Conservation (phyloP, 2,888 invertebrate species). For the Brenthis ino region DNA sequence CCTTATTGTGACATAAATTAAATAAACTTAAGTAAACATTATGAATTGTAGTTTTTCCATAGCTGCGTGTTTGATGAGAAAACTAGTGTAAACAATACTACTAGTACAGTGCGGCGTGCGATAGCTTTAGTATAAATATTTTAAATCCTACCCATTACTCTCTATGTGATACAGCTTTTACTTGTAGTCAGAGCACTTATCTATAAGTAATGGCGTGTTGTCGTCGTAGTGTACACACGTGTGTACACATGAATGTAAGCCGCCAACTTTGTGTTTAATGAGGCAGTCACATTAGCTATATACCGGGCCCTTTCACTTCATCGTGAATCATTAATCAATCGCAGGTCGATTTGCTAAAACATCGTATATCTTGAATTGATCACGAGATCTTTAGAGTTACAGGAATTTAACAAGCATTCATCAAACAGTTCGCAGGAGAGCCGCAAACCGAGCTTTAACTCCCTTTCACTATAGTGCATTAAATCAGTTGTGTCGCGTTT, state of each 20-base stretch:
- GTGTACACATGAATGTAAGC: constrained; percentile 18
- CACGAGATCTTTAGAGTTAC: constrained; percentile 23
- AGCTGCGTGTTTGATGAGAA: background rate
- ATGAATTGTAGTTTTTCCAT: background rate
- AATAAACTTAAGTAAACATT: background rate
- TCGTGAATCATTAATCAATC: constrained; percentile 11
- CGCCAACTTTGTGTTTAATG: constrained; percentile 14
- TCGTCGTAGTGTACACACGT: constrained; percentile 9
- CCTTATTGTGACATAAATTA: background rate
- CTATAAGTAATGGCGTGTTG: constrained; percentile 11
- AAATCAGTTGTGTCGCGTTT: constrained; percentile 47
- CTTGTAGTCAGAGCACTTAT: constrained; percentile 16
- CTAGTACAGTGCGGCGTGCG: background rate
- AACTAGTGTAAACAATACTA: background rate
- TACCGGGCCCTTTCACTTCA: constrained; percentile 21
- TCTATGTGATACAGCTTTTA: constrained; percentile 15
- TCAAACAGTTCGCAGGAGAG: constrained; percentile 49
- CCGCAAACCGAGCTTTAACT: constrained; percentile 47
- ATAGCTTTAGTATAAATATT: constrained; percentile 12
- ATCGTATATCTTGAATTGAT: constrained; percentile 16
- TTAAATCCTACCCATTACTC: constrained; percentile 11
- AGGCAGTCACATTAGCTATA: constrained; percentile 14
- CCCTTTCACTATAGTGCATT: constrained; percentile 61
- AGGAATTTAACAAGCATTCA: constrained; percentile 44
- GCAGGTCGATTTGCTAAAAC: constrained; percentile 14